A percentile compares a stretch with the other conserved stretches of the same genome.
These are phyloP conservation scores for Stomatorhinus walkeri DNA, from an alignment of 2,797 vertebrate genomes.

Conservation along the genomic window DNA sequence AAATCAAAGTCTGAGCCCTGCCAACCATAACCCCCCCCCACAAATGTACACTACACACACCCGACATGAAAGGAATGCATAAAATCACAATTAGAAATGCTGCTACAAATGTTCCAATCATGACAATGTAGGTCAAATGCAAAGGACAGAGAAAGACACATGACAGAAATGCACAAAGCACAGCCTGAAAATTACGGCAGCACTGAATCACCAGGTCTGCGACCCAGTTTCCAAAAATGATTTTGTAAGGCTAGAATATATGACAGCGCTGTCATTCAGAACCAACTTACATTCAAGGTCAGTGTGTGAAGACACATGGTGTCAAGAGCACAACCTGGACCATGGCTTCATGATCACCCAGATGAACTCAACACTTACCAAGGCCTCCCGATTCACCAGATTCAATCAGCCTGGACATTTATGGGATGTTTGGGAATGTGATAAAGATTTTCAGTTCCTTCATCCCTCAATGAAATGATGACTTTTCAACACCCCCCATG, in stretches of 20 bases:
- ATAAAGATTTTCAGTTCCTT: not conserved
- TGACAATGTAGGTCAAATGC: not conserved
- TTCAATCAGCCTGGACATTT: not conserved
- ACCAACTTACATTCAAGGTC: not conserved
- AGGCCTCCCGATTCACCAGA: not conserved
- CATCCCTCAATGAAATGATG: not conserved
- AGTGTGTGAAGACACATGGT: not conserved
- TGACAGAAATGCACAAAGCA: not conserved
- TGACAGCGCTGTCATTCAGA: not conserved
- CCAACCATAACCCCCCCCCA: not conserved
- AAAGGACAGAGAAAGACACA: not conserved
- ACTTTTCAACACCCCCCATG: not conserved
- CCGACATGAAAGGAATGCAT: not conserved
- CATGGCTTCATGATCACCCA: not conserved
- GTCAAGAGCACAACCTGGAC: not conserved
- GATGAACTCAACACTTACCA: not conserved
- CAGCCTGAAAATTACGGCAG: not conserved
- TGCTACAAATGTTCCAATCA: not conserved
- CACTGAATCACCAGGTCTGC: not conserved
- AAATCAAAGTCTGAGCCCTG: not conserved
- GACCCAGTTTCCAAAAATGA: not conserved
- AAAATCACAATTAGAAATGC: not conserved
- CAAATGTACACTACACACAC: not conserved
- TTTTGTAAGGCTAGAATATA: not conserved
- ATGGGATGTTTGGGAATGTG: not conserved